These are phyloP conservation scores for Acomys russatus DNA, from an alignment of 2,797 vertebrate species.

Conservation along the genomic window DNA sequence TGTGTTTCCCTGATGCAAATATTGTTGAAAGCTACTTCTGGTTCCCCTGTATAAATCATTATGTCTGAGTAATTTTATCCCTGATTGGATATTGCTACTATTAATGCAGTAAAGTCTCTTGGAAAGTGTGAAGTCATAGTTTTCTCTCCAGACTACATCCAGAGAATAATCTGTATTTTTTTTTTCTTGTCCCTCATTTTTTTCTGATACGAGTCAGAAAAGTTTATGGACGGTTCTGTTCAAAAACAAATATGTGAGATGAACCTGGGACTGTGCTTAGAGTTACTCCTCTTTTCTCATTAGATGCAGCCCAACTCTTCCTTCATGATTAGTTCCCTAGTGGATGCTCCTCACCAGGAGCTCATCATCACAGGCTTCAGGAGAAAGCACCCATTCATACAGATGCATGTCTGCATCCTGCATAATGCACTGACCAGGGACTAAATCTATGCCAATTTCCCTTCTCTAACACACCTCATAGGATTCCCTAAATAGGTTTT, in stretches of 20 bases:
- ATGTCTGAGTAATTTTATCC: neutral
- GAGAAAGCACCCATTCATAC: neutral
- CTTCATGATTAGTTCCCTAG: slow-evolving; percentile 47
- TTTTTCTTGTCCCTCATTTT: neutral
- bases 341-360: slow-evolving; percentile 21
- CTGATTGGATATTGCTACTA: no score
- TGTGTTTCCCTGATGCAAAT: accelerated
- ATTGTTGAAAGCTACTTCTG: accelerated
- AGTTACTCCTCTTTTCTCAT: slow-evolving; percentile 65
- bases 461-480: neutral
- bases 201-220: slow-evolving; percentile 9
- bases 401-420: neutral
- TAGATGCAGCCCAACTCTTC: slow-evolving; percentile 9
- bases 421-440: neutral
- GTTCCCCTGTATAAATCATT: neutral
- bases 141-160: neutral
- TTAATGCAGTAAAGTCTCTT: neutral
- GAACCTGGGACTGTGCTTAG: slow-evolving; percentile 28
- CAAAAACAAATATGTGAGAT: slow-evolving; percentile 66
- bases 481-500: neutral
- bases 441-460: neutral
- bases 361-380: slow-evolving; percentile 40
- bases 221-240: slow-evolving; percentile 36
- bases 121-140: neutral
- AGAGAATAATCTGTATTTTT: neutral